Conservation (phyloP, 37 sponge, comb jelly and placozoan genomes). For the Ephydatia muelleri region DNA sequence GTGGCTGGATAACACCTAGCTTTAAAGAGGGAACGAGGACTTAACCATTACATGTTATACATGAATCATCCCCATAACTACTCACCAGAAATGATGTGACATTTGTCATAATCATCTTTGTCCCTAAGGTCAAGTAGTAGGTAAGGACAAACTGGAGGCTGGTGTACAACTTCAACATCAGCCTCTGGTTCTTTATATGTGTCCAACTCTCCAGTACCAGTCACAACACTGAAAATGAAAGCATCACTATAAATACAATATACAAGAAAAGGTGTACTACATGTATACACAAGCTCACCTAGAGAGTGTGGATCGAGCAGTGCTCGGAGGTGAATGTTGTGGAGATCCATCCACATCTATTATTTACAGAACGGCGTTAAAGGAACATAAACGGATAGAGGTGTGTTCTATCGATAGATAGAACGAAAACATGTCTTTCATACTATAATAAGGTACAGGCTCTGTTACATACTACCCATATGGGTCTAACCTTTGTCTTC, state of each 20-base stretch:
- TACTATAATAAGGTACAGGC: too few species aligned
- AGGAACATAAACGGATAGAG: neutral
- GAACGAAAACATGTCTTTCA: too few species aligned
- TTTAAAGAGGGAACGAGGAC: constrained; percentile 9
- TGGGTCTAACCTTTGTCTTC: neutral
- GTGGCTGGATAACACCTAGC: constrained; percentile 86
- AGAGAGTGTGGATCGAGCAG: constrained; percentile 76
- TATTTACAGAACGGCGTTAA: neutral
- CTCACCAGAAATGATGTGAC: constrained; percentile 91
- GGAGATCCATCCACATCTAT: neutral
- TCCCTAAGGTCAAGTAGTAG: constrained; percentile 93
- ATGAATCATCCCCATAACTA: neutral
- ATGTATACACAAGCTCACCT: constrained; percentile 30
- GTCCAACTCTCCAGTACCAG: constrained; percentile 82
- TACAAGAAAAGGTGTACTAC: neutral
- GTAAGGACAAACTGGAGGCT: constrained; percentile 63
- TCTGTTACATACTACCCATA: too few species aligned
- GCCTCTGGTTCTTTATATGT: neutral
- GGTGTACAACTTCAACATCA: neutral
- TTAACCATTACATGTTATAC: neutral
- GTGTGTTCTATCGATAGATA: neutral
- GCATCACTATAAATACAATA: neutral
- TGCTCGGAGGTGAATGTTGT: constrained; percentile 53
- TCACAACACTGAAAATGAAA: constrained; percentile 26
- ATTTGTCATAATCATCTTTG: constrained; percentile 76